Conservation (phyloP, 2,113 vertebrate genomes). For the Bettongia penicillata region DNA sequence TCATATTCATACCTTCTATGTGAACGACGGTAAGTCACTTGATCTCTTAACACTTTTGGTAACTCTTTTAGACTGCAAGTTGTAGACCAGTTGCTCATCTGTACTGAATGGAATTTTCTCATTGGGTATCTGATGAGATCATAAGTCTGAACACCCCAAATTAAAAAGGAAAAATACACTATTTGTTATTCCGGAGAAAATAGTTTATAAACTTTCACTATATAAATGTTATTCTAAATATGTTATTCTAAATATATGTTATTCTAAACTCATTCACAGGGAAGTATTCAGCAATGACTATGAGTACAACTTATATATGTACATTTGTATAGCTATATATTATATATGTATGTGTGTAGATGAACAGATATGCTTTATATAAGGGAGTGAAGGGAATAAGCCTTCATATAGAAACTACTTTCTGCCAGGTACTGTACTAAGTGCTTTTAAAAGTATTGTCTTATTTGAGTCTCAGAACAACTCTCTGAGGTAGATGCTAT, state of each 20-base stretch:
- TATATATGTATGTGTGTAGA: not conserved
- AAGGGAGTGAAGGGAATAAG: not conserved
- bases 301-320: not conserved
- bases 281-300: not conserved
- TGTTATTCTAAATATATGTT: not conserved
- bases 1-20: not conserved
- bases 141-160: not conserved
- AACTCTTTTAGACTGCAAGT: not conserved
- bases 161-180: not conserved
- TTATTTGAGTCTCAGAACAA: not conserved
- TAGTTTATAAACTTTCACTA: not conserved
- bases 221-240: not conserved
- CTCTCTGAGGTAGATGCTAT: not conserved
- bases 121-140: not conserved
- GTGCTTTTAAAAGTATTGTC: not conserved
- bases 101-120: not conserved
- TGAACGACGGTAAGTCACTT: not conserved
- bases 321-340: not conserved
- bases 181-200: not conserved
- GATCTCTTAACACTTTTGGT: not conserved
- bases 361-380: not conserved
- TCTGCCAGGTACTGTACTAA: not conserved
- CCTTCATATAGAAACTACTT: not conserved
- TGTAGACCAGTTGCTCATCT: not conserved
- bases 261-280: not conserved